These are phyloP conservation scores for Phanerotoma sp. DNA, from an alignment of 2,888 invertebrate species.

Conservation along the genomic window DNA sequence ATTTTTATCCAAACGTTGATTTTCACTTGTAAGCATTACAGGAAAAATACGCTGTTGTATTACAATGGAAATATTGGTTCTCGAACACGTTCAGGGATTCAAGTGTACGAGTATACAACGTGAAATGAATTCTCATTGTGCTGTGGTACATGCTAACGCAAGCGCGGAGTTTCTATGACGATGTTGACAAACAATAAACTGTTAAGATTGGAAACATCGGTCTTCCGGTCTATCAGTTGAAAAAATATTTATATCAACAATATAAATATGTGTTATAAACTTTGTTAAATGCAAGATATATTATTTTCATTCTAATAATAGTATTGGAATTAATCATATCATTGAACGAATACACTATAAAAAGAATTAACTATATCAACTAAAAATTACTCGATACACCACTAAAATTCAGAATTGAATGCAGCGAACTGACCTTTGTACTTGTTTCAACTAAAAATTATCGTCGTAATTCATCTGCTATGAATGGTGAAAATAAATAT, in stretches of 20 bases:
- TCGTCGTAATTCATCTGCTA: no score
- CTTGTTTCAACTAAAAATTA: no score
- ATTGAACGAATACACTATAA: no score
- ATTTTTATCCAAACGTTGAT: background rate
- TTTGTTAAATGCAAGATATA: no score
- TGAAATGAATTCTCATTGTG: conserved; percentile 26
- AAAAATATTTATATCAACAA: background rate
- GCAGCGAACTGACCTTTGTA: no score
- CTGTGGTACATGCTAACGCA: conserved; percentile 10
- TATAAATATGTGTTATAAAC: background rate
- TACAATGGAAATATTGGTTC: conserved; percentile 14
- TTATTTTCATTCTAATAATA: no score
- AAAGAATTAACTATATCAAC: no score
- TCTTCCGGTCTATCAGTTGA: background rate
- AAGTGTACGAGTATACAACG: conserved; percentile 15
- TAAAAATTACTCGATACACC: no score
- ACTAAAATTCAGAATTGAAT: no score
- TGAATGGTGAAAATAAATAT: no score
- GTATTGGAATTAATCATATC: no score
- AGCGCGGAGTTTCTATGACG: conserved; percentile 41
- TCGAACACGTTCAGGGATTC: conserved; percentile 3
- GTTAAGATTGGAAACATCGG: conserved; percentile 3
- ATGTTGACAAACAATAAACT: conserved; percentile 40
- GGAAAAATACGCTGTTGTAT: conserved; percentile 1
- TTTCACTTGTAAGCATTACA: background rate